Base-by-base conservation (phyloP, 1,140 invertebrate species). In the Heliothis virescens region DNA sequence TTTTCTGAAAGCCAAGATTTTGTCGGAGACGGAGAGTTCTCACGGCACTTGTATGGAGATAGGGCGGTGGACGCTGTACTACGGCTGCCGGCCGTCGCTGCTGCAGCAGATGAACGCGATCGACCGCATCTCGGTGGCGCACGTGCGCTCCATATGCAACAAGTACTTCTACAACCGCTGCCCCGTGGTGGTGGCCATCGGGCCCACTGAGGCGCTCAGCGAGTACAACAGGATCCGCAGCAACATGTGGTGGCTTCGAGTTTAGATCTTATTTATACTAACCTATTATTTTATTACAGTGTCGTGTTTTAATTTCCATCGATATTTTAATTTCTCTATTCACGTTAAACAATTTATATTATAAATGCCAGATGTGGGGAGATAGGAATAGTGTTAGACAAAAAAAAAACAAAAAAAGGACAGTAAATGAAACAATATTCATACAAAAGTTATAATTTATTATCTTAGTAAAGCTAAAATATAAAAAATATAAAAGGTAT, bases 11-110 rank as follows among this genome's bases (percentile, higher is more conserved):
- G 88, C 88, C 7, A 87, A 91, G 47, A 34, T 98, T 91, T 89
- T 98, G 9, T 94, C 97, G 1, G 96, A 97, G 83, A 91, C 97
- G 59, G 97, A 98, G 90, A 97, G 97, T 12, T 96, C 96, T 1
- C 97, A 96, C 5, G 96, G 97, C 1, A 95, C 97, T 69, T 98
- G 97, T 94, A 97, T 97, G 90, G 97, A 98, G 86, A 97, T 98
- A 86, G 98, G 97, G 5, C 95, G 97, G 81, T 97, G 97, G 94
- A 96, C 98, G 91, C 91, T 98, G 50, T 97, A 96, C 90, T 97
- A 97, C 85, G 96, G 96, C 12, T 92, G 96, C 55, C 90, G 97
- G 82, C 96, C 97, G 69, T 96, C 97, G 9, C 80, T 97, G 7
- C 92, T 95, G 80, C 97, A 98, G 89, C 89, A 97, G 75, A 96